Percentiles rank a stretch among this genome's conserved stretches.
Conservation (phyloP, 2,113 vertebrate species). For the Microcebus griseorufus region DNA sequence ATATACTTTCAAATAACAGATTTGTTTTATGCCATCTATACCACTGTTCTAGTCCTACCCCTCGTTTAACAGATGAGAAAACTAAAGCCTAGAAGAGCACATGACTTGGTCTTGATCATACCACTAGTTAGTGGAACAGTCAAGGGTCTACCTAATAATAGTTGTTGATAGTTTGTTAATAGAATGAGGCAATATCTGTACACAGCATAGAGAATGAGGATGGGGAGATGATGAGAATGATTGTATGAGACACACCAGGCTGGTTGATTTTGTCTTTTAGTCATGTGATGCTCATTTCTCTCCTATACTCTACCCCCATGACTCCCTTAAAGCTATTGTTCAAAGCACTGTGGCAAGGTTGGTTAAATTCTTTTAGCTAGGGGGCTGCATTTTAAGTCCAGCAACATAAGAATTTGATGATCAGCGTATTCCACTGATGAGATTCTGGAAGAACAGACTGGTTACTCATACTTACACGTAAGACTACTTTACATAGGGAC, state of each 20-base stretch:
- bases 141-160: neutral
- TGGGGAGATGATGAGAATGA: too few species aligned
- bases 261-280: neutral
- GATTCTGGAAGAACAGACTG: neutral
- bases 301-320: neutral
- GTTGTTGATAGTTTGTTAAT: neutral
- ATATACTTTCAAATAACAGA: neutral
- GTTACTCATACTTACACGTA: neutral
- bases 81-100: neutral
- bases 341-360: neutral
- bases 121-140: neutral
- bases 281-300: neutral
- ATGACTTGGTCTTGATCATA: neutral
- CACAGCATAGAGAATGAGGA: neutral
- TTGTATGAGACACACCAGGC: neutral
- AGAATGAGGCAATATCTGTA: neutral
- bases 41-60: neutral
- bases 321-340: neutral
- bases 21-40: neutral
- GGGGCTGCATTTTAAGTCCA: neutral
- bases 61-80: neutral
- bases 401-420: neutral
- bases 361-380: neutral
- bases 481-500: neutral
- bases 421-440: neutral